Evolutionary conservation across 2,797 vertebrate genomes (phyloP), one percentile per base, ranked within the genome.

Genomic region (Propithecus perrieri): DNA sequence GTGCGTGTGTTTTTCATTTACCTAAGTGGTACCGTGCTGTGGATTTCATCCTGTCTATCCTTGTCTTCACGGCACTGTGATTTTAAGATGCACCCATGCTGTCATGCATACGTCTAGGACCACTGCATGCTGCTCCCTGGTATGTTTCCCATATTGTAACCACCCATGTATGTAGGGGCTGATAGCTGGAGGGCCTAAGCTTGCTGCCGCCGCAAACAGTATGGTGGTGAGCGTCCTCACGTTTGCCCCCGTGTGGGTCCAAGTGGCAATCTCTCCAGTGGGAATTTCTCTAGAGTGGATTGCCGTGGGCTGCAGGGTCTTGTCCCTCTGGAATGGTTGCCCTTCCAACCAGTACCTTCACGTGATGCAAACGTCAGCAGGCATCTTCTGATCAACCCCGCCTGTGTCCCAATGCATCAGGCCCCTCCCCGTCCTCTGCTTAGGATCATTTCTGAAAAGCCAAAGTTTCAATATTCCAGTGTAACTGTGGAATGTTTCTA

Each of bases 161-260:
- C 84, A n/a, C 14, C n/a, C 1, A 3, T 71, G n/a, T 57, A 53
- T n/a, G 48, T n/a, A 53, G 72, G 76, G 74, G 48, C 43, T 35
- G 75, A 92, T 18, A 7, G 18, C 2, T 13, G 30, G 69, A 48
- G 28, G 92, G 13, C 22, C 50, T 50, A 61, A 26, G 55, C 50
- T n/a, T 78, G 35, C 46, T 53, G 61, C 33, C 30, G 14, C 11
- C 0, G 4, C 72, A 61, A 75, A 61, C 2, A 15, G 38, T 5
- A 0, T 0, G 10, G 15, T 28, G n/a, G 10, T 0, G 24, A 15
- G 12, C 7, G 4, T 48, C 12, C 48, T 61, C 41, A 0, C 0
- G 0, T 3, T 5, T 18, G 7, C 17, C 28, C 79, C 12, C 0
- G 0, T 2, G 15, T 33, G 26, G 24, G 15, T 28, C 24, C 0